Percentiles rank a stretch among this genome's conserved stretches.
Evolutionary conservation across 2,797 vertebrate species (phyloP).

Genomic region (Nyctalus aviator): DNA sequence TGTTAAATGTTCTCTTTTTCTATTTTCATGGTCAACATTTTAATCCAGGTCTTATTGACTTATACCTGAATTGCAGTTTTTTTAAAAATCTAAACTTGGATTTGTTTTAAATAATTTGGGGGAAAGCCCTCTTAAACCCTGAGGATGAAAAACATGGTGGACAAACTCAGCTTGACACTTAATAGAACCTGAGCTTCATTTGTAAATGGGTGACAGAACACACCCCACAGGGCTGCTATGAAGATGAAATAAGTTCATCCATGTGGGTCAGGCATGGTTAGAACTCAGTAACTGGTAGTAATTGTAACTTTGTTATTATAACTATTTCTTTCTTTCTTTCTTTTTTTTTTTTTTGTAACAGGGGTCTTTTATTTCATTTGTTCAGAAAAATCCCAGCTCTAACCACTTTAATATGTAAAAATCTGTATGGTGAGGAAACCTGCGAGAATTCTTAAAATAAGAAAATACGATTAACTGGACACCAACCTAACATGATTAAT

Average conservation of each 20-base stretch:
- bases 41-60: not conserved
- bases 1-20: not conserved
- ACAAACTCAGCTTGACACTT: not conserved
- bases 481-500: constrained; percentile 10
- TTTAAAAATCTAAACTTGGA: not conserved
- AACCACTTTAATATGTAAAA: not conserved
- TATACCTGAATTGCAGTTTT: not conserved
- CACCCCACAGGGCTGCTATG: not conserved
- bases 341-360: constrained; percentile 3
- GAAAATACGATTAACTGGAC: constrained; percentile 33
- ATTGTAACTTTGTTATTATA: not conserved
- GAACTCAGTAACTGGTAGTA: not conserved
- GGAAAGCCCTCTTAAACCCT: not conserved
- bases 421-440: not conserved
- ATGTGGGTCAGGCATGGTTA: not conserved
- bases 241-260: not conserved
- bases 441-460: not conserved
- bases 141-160: not conserved
- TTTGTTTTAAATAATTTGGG: not conserved
- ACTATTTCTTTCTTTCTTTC: too few relatives aligned
- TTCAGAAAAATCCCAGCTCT: constrained; percentile 26
- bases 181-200: not conserved
- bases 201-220: not conserved
- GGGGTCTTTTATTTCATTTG: not conserved
- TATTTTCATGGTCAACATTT: not conserved